Conservation (phyloP, 2,888 invertebrate genomes). For the Molanna angustata region DNA sequence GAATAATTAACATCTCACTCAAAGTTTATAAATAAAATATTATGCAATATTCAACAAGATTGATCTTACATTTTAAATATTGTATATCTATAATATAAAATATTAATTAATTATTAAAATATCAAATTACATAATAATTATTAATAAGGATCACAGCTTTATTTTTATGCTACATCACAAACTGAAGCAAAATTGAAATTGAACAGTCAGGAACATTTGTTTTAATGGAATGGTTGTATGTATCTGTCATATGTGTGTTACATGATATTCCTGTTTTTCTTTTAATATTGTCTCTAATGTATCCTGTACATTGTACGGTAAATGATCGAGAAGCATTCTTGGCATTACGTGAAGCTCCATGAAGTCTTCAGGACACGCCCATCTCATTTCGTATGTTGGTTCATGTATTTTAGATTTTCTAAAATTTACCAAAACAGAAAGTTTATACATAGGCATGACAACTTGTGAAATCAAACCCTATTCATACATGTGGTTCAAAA, state of each 20-base stretch:
- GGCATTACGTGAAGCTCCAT: constrained; percentile 81
- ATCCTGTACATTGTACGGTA: constrained; percentile 74
- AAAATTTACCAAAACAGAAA: too few species aligned
- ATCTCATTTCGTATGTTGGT: constrained; percentile 71
- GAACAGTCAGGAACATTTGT: constrained; percentile 11
- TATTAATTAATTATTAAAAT: too few species aligned
- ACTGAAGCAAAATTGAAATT: background rate
- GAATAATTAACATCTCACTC: too few species aligned
- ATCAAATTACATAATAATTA: too few species aligned
- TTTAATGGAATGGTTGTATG: background rate
- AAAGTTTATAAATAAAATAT: too few species aligned
- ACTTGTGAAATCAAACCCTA: too few species aligned
- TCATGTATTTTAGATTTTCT: constrained; percentile 64
- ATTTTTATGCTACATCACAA: constrained; percentile 28
- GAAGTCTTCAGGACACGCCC: constrained; percentile 79
- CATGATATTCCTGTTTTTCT: constrained; percentile 50
- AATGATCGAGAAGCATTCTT: constrained; percentile 80
- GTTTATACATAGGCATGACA: too few species aligned
- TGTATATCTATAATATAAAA: too few species aligned
- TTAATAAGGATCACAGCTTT: constrained; percentile 31
- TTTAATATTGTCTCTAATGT: constrained; percentile 65
- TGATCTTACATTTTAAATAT: too few species aligned
- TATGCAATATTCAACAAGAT: too few species aligned
- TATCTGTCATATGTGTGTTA: constrained; percentile 41
- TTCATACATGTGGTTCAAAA: too few species aligned